phyloP scores from a whole-genome alignment of 2,797 vertebrate genomes.

The Trachops cirrhosus region DNA sequence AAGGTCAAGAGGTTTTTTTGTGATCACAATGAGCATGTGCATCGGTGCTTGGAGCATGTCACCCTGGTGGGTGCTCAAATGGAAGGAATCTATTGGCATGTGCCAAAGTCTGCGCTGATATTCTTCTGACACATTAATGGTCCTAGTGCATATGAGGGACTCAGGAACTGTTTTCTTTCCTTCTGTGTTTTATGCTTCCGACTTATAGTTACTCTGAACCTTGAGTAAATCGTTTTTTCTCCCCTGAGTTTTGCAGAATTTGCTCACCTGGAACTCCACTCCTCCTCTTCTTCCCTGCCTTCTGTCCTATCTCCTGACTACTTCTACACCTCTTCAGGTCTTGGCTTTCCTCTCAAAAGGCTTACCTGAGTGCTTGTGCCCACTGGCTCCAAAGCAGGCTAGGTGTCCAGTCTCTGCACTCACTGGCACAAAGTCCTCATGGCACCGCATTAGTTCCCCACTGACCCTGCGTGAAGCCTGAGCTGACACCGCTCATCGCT shows the following conservation, averaged over 20 bases:
- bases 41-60: not conserved
- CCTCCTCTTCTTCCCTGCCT: no score
- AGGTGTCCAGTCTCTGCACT: not conserved
- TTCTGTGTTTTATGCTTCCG: not conserved
- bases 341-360: not conserved
- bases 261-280: not conserved
- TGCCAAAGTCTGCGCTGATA: no score
- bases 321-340: not conserved
- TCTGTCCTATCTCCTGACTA: not conserved
- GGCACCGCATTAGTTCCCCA: rapidly evolving
- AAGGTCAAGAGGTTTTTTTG: not conserved
- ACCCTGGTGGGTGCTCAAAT: rapidly evolving
- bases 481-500: not conserved
- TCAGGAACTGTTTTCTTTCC: not conserved
- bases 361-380: not conserved
- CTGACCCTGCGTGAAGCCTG: rapidly evolving
- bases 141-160: rapidly evolving
- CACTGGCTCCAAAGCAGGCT: no score
- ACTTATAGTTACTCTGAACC: no score
- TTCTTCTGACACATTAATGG: rapidly evolving
- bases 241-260: not conserved
- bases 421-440: not conserved
- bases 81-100: rapidly evolving
- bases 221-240: not conserved
- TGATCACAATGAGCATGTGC: rapidly evolving